These are phyloP conservation scores for Triplophysa dalaica DNA, from an alignment of 2,113 vertebrate genomes.

Conservation along the genomic window DNA sequence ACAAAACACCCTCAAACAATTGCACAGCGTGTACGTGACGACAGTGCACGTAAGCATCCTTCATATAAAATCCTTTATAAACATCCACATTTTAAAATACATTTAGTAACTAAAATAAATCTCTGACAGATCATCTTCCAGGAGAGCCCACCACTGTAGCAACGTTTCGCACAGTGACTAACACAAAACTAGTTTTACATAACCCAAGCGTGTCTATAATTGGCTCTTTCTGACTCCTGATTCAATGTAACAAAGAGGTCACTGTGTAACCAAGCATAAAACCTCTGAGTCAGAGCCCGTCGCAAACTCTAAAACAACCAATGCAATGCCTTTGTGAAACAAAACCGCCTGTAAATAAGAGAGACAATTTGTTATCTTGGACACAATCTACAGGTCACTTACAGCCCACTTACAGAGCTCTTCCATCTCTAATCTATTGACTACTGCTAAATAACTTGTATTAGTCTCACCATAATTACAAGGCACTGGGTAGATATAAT, in stretches of 20 bases:
- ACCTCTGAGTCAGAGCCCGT: not conserved
- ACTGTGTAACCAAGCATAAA: constrained; percentile 11
- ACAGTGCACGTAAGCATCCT: not conserved
- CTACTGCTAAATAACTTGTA: too few species aligned
- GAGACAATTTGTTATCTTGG: not conserved
- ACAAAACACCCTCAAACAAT: not conserved
- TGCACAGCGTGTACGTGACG: too few species aligned
- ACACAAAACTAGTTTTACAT: constrained; percentile 1
- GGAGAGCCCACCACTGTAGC: not conserved
- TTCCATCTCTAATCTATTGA: too few species aligned
- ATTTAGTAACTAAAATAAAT: not conserved
- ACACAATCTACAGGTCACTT: not conserved
- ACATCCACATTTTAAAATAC: not conserved
- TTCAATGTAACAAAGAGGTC: not conserved
- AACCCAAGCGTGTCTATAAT: constrained; percentile 13
- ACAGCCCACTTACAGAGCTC: too few species aligned
- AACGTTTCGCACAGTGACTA: not conserved
- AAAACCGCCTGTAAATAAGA: not conserved
- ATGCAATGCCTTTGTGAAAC: too few species aligned
- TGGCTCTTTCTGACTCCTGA: constrained; percentile 17
- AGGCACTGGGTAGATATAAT: too few species aligned
- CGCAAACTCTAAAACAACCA: not conserved
- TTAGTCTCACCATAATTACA: too few species aligned
- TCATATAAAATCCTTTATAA: too few species aligned
- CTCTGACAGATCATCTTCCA: not conserved